These are phyloP conservation scores for Nylanderia fulva DNA, from an alignment of 1,140 invertebrate genomes.

Conservation along the genomic window DNA sequence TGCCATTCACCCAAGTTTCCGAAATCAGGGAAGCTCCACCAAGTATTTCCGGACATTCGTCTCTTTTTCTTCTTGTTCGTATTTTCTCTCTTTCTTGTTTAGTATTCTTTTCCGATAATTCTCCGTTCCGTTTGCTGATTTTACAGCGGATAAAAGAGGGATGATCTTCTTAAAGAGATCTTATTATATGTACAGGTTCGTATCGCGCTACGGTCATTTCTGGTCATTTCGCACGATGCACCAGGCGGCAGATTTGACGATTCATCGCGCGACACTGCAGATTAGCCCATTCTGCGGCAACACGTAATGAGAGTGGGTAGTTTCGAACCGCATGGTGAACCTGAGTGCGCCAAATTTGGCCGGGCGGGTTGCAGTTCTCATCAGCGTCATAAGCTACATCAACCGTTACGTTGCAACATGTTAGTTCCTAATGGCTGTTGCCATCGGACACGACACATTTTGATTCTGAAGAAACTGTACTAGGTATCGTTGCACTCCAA, in stretches of 20 bases:
- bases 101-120: not conserved
- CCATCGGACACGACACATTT: slow-evolving; percentile 35
- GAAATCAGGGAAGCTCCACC: slow-evolving; percentile 38
- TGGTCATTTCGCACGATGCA: slow-evolving; percentile 8
- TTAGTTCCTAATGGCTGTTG: slow-evolving; percentile 37
- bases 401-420: slow-evolving; percentile 42
- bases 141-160: not conserved
- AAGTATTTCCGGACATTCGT: not conserved
- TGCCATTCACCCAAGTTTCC: slow-evolving; percentile 60
- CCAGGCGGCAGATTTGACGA: slow-evolving; percentile 46
- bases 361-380: slow-evolving; percentile 36
- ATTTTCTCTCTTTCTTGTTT: not conserved
- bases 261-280: slow-evolving; percentile 41
- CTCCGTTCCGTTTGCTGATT: slow-evolving; percentile 12
- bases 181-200: not conserved
- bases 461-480: slow-evolving; percentile 38
- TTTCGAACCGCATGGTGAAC: slow-evolving; percentile 50
- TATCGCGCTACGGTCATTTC: slow-evolving; percentile 31
- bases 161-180: not conserved
- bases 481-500: not conserved
- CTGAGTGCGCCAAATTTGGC: slow-evolving; percentile 54
- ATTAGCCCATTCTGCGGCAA: slow-evolving; percentile 56
- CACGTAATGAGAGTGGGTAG: slow-evolving; percentile 57
- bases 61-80: not conserved
- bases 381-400: slow-evolving; percentile 59